Conservation (phyloP, 2,888 invertebrate species). For the Leistus spinibarbis region DNA sequence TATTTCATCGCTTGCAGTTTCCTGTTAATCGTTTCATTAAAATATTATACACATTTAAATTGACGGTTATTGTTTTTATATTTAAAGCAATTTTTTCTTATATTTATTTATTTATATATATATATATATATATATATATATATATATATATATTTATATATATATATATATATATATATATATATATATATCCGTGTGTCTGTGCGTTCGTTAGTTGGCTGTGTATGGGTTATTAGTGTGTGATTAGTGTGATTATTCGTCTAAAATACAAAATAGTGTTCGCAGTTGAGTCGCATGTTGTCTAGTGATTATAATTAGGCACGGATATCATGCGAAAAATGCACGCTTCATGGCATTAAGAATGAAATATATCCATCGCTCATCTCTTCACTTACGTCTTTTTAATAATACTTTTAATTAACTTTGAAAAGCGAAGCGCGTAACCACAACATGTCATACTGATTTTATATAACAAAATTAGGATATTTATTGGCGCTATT, state of each 20-base stretch:
- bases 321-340: conserved; percentile 1
- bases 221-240: not conserved
- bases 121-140: too few relatives aligned
- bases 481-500: too few relatives aligned
- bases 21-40: too few relatives aligned
- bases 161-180: not conserved
- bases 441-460: too few relatives aligned
- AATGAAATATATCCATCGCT: not conserved
- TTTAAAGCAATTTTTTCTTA: too few relatives aligned
- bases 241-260: not conserved
- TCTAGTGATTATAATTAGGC: not conserved
- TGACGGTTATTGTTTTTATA: too few relatives aligned
- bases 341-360: not conserved
- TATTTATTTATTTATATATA: too few relatives aligned
- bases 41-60: too few relatives aligned
- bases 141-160: too few relatives aligned
- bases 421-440: not conserved
- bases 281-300: conserved; percentile 3
- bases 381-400: conserved; percentile 20
- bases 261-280: conserved; percentile 1
- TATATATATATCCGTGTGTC: not conserved
- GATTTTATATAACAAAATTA: too few relatives aligned
- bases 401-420: conserved; percentile 33
- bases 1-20: too few relatives aligned
- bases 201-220: not conserved